Conservation (phyloP, 2,888 invertebrate genomes). For the Formica aserva region DNA sequence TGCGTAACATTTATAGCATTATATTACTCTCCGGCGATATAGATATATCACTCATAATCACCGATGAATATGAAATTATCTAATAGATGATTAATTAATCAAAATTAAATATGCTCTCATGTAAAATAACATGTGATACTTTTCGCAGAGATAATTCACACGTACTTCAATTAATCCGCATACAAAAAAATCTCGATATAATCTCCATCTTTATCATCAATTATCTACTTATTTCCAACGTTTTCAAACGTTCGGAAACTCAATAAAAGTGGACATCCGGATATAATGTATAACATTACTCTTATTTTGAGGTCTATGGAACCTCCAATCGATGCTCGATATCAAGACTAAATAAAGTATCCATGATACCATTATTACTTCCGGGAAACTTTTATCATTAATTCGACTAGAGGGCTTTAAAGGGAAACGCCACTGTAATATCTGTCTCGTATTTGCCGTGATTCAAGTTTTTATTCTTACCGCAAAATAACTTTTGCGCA, state of each 20-base stretch:
- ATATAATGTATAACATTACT: slow-evolving; percentile 51
- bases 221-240: slow-evolving; percentile 27
- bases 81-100: slow-evolving; percentile 39
- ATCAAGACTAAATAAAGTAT: slow-evolving; percentile 67
- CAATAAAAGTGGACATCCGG: slow-evolving; percentile 46
- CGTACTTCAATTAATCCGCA: slow-evolving; percentile 3
- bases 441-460: slow-evolving; percentile 59
- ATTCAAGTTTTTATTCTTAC: slow-evolving; percentile 39
- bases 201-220: slow-evolving; percentile 12
- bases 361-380: slow-evolving; percentile 69
- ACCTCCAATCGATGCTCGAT: slow-evolving; percentile 56
- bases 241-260: slow-evolving; percentile 11
- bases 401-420: slow-evolving; percentile 65
- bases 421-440: slow-evolving; percentile 65
- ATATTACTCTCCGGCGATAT: slow-evolving; percentile 19
- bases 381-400: slow-evolving; percentile 70
- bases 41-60: slow-evolving; percentile 24
- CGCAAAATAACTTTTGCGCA: slow-evolving; percentile 41
- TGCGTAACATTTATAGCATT: slow-evolving; percentile 39
- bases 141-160: neutral
- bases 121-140: neutral
- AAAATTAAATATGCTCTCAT: neutral
- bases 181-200: neutral
- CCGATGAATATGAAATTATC: slow-evolving; percentile 20
- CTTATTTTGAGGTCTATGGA: slow-evolving; percentile 50